Base-by-base conservation (phyloP, 2,797 vertebrate genomes). In the Rallus crepitans region DNA sequence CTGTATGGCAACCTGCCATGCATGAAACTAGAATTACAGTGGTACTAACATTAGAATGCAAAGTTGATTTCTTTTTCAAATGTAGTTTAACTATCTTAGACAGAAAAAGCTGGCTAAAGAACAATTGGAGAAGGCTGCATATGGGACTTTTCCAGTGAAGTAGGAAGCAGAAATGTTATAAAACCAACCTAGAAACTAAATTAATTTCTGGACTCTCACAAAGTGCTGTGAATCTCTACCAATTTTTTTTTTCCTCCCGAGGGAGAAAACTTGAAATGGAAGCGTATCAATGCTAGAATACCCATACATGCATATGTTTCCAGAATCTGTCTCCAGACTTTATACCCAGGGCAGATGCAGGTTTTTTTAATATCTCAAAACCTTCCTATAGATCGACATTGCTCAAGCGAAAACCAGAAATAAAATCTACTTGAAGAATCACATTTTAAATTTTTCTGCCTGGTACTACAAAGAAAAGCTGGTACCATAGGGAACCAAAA, bases 61-160 rank as follows among this genome's bases (percentile, higher is more conserved):
- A 91, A 94, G 75, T 37, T 87, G 64, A 94, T 92, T 94, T 97
- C 25, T 89, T 95, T 96, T 92, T 56, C 87, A 96, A 97, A 93
- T 33, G 71, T 24, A 39, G 60, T 37, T 14, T 50, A 84, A 84
- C 53, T 39, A n/a, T 39, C 66, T 96, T 52, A 83, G 61, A 90
- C 60, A 97, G 73, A 73, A 95, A 96, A 96, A 47, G 60, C 23
- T 71, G 69, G 48, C 69, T 80, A 79, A 96, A 94, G 85, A 95
- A 76, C 42, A 90, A 60, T 33, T 90, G 82, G 52, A 91, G 42
- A 81, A 84, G 66, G 65, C 31, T 89, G 57, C n/a, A 47, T 52
- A 83, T 66, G 31, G 28, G 47, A 79, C 53, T 70, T 47, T 82
- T 93, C 55, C 60, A 91, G 57, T 40, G 69, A 50, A 93, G 39